Evolutionary conservation across 2,888 invertebrate genomes (phyloP), one percentile per base, ranked within the genome.

Genomic region (Lagria hirta): DNA sequence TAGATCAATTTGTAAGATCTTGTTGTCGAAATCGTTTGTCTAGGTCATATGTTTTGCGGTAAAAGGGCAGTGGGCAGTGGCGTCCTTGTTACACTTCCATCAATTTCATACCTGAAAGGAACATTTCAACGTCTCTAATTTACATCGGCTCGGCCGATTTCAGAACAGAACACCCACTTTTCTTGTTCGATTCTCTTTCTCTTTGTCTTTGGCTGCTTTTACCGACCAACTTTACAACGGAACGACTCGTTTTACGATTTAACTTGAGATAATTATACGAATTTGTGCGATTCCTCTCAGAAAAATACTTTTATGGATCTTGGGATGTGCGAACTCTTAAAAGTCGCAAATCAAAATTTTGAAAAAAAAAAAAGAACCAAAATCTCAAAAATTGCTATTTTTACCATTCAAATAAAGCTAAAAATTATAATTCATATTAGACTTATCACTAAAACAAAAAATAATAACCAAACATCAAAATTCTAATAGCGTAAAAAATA

Each of bases 111-210:
- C 34, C 42, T 41, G 41, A 33, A 27, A 26, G 15, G 33, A 28
- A 34, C 42, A 29, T 43, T 43, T 43, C 35, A 22, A 34, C 42
- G 42, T 43, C 42, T 43, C 35, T 43, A 43, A 43, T 43, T 43
- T 43, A 43, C 42, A 43, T 43, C 42, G 18, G 28, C 42, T 43
- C 42, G 18, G 28, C 42, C 42, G 42, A 43, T 43, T 43, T 28
- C 33, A n/a, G n/a, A n/a, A n/a, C n/a, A n/a, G n/a, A 24, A 27
- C 42, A 35, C 42, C 42, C 42, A 43, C 42, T 42, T 42, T n/a
- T n/a, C 11, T 5, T 16, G 35, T 29, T 28, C 28, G 42, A 43
- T 35, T 35, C 42, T 34, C 42, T 43, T 35, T 35, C 42, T 34
- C 42, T 43, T 43, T 43, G 42, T 43, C 28, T 43, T 21, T 27